These are phyloP conservation scores for Heliconius ethilla DNA, from an alignment of 2,888 invertebrate genomes.

Conservation along the genomic window DNA sequence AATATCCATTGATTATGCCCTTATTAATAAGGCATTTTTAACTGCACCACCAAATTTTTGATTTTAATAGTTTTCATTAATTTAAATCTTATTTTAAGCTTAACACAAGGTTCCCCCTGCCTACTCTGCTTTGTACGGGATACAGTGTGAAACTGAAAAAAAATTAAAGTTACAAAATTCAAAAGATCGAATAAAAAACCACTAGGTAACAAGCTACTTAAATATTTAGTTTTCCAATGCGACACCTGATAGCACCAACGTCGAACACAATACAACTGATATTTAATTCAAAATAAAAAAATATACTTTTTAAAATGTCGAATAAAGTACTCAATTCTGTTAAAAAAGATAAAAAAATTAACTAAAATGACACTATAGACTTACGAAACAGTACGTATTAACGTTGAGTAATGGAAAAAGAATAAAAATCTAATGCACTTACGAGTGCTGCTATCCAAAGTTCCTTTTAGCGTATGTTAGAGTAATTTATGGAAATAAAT, in stretches of 20 bases:
- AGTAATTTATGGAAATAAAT: constrained; percentile 10
- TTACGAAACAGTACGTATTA: not conserved
- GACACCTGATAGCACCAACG: not conserved
- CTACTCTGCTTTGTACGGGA: too few relatives aligned
- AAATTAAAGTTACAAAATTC: not conserved
- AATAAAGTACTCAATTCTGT: not conserved
- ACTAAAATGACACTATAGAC: not conserved
- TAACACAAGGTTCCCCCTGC: too few relatives aligned
- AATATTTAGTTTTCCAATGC: constrained; percentile 17
- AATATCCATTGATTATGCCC: too few relatives aligned
- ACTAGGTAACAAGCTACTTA: not conserved
- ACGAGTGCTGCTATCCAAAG: not conserved
- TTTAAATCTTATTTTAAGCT: too few relatives aligned
- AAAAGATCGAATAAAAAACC: not conserved
- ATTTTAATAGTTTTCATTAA: too few relatives aligned
- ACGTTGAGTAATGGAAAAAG: not conserved
- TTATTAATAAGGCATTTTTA: too few relatives aligned
- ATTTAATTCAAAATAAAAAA: constrained; percentile 12
- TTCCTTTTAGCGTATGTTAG: not conserved
- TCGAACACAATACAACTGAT: not conserved
- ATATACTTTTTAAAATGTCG: not conserved
- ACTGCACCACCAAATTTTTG: too few relatives aligned
- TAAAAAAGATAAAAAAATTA: not conserved
- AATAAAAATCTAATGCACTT: constrained; percentile 8
- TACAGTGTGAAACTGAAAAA: too few relatives aligned